Evolutionary conservation across 1,140 invertebrate genomes (phyloP), one percentile per base, ranked within the genome.

Genomic region (Drosophila lowei): DNA sequence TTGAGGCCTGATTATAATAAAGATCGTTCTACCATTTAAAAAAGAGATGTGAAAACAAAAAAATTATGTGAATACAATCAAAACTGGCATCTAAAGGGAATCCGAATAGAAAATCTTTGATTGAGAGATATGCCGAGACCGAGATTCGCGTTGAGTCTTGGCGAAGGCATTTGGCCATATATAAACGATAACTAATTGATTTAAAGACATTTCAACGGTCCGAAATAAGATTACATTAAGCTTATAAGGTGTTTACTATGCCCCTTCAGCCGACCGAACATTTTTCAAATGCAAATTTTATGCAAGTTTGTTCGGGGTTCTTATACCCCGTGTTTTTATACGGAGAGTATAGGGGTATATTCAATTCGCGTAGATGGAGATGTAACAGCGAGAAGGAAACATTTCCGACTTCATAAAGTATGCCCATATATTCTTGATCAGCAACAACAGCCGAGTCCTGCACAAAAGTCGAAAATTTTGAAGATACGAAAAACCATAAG

Each of bases 211-310:
- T 63, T 76, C 52, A 79, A 73, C 58, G 65, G 72, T 46, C 47
- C 62, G 47, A 58, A 54, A 63, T 67, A 50, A 59, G 61, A 74
- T 80, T 81, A 86, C 81, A 85, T 86, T 86, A 86, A 73, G 81
- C 83, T 86, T 86, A 86, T 86, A 85, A 85, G 81, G 81, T 85
- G 81, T 81, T 86, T 81, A 86, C 61, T 61, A 70, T 76, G 49
- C 77, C 21, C 6, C 46, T 18, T 18, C 54, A 54, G 23, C 46
- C 11, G 34, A 4, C 11, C 11, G 3, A 4, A 11, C 34, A 38
- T 13, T 11, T 9, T 77, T 55, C 5, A 54, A 52, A 81, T 71
- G 79, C 74, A 83, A 83, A 83, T 83, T 83, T 78, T 71, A 71
- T 78, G 73, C 78, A 55, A 38, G 34, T 13, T 38, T 38, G 3